Evolutionary conservation across 2,797 vertebrate genomes (phyloP).

Genomic region (Molossus alvarezi): DNA sequence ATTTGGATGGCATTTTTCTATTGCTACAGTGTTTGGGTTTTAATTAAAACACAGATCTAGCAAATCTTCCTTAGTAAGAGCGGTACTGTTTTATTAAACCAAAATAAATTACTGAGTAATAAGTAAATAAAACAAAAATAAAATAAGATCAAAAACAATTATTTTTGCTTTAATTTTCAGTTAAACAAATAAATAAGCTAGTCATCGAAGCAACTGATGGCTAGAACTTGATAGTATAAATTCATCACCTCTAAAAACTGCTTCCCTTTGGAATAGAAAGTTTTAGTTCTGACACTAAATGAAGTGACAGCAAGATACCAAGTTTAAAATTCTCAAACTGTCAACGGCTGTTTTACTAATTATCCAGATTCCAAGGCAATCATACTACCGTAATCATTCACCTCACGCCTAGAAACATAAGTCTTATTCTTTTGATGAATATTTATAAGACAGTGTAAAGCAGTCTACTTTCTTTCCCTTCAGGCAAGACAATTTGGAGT

Average conservation of each 20-base stretch:
- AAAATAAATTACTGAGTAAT: conserved; percentile 53
- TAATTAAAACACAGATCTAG: conserved; percentile 77
- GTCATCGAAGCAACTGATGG: conserved; percentile 83
- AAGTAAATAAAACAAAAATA: conserved; percentile 66
- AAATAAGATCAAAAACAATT: conserved; percentile 56
- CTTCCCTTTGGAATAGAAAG: conserved; percentile 80
- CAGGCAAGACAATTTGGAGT: conserved; percentile 98
- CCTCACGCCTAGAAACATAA: conserved; percentile 94
- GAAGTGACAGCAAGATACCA: conserved; percentile 88
- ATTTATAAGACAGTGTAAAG: conserved; percentile 97
- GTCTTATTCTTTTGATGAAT: conserved; percentile 95
- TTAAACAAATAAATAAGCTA: conserved; percentile 86
- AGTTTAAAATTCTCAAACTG: conserved; percentile 90
- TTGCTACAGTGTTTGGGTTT: neutral
- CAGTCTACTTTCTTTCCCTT: conserved; percentile 95
- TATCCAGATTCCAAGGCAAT: conserved; percentile 93
- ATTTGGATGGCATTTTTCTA: neutral
- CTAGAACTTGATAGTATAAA: conserved; percentile 84
- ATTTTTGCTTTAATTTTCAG: conserved; percentile 85
- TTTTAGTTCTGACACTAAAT: conserved; percentile 88
- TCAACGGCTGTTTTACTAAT: conserved; percentile 92
- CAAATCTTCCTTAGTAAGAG: conserved; percentile 62
- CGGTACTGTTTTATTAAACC: conserved; percentile 57
- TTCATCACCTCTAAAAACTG: conserved; percentile 85
- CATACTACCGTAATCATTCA: conserved; percentile 94